phyloP scores from a whole-genome alignment of 2,888 invertebrate species.

The Folsomia candida region DNA sequence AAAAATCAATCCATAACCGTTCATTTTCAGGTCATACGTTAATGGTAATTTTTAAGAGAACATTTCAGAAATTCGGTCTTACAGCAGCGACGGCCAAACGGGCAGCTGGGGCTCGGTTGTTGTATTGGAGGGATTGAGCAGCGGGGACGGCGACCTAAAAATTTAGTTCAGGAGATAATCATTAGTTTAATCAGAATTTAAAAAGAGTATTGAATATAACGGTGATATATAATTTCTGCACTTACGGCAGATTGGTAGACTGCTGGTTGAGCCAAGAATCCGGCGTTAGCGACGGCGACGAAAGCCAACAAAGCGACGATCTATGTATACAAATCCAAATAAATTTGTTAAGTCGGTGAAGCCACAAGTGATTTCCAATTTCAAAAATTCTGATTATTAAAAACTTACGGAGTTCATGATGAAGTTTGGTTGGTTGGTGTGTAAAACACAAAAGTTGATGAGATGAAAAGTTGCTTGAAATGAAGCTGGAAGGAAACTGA shows the following conservation, averaged over 20 bases:
- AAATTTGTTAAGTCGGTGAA: no score
- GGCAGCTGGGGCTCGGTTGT: slow-evolving; percentile 2
- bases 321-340: slow-evolving; percentile 5
- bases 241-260: slow-evolving; percentile 1
- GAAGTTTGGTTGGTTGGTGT: background rate
- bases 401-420: background rate
- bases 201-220: no score
- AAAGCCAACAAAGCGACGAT: slow-evolving; percentile 27
- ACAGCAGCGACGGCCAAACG: slow-evolving; percentile 10
- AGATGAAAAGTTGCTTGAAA: background rate
- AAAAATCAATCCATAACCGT: no score
- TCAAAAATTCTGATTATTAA: background rate
- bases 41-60: no score
- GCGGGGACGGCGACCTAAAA: background rate
- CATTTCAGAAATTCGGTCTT: no score
- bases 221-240: background rate
- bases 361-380: background rate
- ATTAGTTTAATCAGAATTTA: no score
- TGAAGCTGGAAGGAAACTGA: background rate
- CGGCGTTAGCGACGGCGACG: slow-evolving; percentile 19
- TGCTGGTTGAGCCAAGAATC: slow-evolving; percentile 18
- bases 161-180: no score
- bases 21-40: no score
- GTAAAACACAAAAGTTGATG: background rate
- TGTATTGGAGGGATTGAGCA: background rate